A percentile compares a stretch with the other conserved stretches of the same genome.
These are phyloP conservation scores for Xestia sexstrigata DNA, from an alignment of 2,888 invertebrate species.

Conservation along the genomic window DNA sequence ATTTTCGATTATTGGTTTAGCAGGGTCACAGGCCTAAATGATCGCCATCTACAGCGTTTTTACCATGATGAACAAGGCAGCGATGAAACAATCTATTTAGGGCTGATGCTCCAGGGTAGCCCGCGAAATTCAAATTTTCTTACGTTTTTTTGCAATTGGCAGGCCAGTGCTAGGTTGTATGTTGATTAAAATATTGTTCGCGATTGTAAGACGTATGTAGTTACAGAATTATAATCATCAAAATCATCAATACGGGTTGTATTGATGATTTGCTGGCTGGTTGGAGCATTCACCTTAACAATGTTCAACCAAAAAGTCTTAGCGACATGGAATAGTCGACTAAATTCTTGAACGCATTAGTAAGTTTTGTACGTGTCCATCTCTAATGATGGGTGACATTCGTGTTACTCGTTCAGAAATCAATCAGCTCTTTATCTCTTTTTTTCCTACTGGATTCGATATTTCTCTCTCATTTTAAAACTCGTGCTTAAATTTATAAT, in stretches of 20 bases:
- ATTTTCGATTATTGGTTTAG: not conserved
- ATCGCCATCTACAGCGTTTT: not conserved
- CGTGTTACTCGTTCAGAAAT: constrained; percentile 24
- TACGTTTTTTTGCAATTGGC: no score
- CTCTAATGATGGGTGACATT: constrained; percentile 5
- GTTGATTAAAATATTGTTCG: no score
- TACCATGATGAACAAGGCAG: not conserved
- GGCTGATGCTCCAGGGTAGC: no score
- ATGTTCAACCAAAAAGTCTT: not conserved
- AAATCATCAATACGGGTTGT: no score
- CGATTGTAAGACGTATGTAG: no score
- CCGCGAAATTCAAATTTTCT: no score
- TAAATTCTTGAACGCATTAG: not conserved
- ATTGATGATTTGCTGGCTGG: no score
- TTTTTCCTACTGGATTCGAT: not conserved
- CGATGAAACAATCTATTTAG: not conserved
- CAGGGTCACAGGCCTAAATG: not conserved
- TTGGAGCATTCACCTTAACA: no score
- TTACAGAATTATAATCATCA: no score
- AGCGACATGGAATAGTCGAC: not conserved
- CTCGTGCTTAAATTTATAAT: not conserved
- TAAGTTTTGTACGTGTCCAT: not conserved
- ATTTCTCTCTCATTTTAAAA: not conserved
- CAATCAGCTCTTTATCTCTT: not conserved
- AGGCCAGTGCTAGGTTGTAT: no score